Percentiles rank a stretch among this genome's conserved stretches.
phyloP scores from a whole-genome alignment of 2,888 invertebrate genomes.

The Gerosis bhagava region DNA sequence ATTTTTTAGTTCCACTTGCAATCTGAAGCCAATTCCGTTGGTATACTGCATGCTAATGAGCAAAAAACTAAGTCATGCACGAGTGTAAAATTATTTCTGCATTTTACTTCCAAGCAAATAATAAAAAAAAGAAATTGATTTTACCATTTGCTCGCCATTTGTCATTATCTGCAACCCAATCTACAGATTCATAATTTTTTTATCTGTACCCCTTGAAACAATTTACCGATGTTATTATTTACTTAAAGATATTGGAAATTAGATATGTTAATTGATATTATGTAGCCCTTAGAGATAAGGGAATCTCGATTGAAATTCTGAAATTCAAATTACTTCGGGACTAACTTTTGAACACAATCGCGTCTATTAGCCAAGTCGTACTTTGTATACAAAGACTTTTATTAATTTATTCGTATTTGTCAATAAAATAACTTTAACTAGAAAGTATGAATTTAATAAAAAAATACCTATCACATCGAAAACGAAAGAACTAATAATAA shows the following conservation, averaged over 20 bases:
- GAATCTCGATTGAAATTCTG: conserved; percentile 64
- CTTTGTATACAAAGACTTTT: conserved; percentile 59
- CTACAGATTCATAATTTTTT: neutral
- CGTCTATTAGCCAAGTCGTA: conserved; percentile 54
- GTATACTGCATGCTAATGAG: conserved; percentile 18
- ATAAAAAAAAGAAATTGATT: conserved; percentile 15
- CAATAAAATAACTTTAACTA: conserved; percentile 9
- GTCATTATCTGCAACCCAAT: conserved; percentile 7
- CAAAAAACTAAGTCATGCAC: conserved; percentile 23
- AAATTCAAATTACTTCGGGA: conserved; percentile 72
- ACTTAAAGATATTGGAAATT: conserved; percentile 31
- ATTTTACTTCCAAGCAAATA: conserved; percentile 10
- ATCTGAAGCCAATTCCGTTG: conserved; percentile 15
- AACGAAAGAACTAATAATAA: too few species aligned
- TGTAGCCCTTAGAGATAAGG: conserved; percentile 38
- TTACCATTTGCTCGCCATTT: neutral
- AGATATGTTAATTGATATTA: conserved; percentile 39
- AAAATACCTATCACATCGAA: too few species aligned
- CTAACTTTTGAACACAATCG: conserved; percentile 65
- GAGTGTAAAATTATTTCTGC: conserved; percentile 13
- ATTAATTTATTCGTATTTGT: conserved; percentile 46
- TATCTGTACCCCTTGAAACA: conserved; percentile 3
- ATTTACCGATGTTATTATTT: conserved; percentile 20
- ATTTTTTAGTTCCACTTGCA: conserved; percentile 39
- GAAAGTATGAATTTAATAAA: too few species aligned